phyloP scores from a whole-genome alignment of 2,797 vertebrate species.

The Loriculus beryllinus region DNA sequence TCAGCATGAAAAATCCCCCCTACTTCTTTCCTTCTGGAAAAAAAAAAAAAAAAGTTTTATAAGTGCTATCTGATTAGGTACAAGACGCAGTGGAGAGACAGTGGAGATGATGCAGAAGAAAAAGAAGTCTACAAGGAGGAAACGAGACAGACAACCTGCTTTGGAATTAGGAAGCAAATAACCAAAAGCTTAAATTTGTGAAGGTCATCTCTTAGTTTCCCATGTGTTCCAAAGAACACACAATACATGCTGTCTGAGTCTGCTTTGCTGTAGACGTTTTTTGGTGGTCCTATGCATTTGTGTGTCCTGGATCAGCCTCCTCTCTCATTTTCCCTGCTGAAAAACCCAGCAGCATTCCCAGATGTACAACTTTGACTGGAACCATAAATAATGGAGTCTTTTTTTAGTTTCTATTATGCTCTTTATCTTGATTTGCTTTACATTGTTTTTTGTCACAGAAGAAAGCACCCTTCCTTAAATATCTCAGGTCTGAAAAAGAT shows the following conservation, averaged over 20 bases:
- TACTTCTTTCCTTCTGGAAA: background rate
- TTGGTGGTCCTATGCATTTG: background rate
- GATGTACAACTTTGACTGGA: background rate
- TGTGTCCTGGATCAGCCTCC: background rate
- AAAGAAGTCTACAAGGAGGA: background rate
- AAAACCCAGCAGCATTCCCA: background rate
- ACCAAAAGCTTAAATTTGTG: background rate
- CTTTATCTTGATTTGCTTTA: background rate
- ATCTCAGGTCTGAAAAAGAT: background rate
- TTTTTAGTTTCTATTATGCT: background rate
- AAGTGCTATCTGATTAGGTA: background rate
- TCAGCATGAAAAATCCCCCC: background rate
- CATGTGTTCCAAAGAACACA: background rate
- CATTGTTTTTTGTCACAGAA: background rate
- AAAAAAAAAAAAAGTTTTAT: background rate
- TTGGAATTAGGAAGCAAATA: background rate
- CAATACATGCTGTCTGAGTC: fast-evolving
- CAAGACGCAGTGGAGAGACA: background rate
- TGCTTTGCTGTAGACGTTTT: background rate
- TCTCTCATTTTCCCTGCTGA: background rate
- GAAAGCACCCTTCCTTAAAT: background rate
- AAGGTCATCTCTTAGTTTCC: background rate
- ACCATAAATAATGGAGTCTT: fast-evolving
- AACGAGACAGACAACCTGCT: background rate
- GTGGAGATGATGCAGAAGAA: background rate